Conservation (phyloP, 2,113 vertebrate species). For the Shinisaurus crocodilurus region DNA sequence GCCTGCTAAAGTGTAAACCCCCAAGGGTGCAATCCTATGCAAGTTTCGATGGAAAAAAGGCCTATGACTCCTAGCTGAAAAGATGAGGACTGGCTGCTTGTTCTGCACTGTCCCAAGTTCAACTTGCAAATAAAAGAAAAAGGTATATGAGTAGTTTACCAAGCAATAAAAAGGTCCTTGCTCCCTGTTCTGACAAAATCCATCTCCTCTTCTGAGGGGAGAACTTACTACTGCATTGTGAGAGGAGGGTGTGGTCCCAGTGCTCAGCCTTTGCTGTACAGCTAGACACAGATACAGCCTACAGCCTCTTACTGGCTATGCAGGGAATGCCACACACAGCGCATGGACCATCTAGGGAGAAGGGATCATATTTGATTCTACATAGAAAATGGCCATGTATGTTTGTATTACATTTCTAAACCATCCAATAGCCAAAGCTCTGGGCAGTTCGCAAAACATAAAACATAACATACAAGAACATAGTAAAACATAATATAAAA, state of each 20-base stretch:
- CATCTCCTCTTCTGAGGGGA: neutral
- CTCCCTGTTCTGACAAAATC: neutral
- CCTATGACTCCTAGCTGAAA: too few relatives aligned
- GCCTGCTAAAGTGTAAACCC: neutral
- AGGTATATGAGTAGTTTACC: too few relatives aligned
- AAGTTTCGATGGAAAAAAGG: too few relatives aligned
- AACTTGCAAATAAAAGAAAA: neutral
- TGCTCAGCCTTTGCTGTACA: neutral
- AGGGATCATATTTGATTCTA: neutral
- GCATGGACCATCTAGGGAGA: neutral
- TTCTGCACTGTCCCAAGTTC: neutral
- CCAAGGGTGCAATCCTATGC: neutral
- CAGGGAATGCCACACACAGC: neutral
- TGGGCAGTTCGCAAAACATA: too few relatives aligned
- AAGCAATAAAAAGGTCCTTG: neutral
- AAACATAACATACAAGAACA: too few relatives aligned
- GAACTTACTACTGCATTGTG: neutral
- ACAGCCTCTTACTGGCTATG: too few relatives aligned
- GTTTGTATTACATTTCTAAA: too few relatives aligned
- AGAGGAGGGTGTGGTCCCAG: neutral
- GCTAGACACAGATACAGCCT: neutral
- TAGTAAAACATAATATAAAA: too few relatives aligned
- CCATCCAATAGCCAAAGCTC: too few relatives aligned
- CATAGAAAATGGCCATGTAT: neutral
- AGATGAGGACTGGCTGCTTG: neutral